Conservation (phyloP, 2,797 vertebrate species). For the Austrolebias charrua region DNA sequence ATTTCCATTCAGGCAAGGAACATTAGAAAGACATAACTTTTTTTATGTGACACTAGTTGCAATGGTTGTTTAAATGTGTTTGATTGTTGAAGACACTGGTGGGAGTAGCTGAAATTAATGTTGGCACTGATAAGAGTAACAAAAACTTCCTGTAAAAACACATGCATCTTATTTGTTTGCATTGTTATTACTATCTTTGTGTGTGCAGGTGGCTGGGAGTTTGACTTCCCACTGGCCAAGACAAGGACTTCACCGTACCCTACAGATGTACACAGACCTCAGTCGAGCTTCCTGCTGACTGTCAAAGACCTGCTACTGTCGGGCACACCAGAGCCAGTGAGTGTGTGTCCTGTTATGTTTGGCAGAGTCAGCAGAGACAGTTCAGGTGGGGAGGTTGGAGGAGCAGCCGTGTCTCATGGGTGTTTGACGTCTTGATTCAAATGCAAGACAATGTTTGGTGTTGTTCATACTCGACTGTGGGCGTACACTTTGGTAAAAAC, state of each 20-base stretch:
- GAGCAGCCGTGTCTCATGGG: not conserved
- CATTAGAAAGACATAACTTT: too few species aligned
- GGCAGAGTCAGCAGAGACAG: conserved; percentile 5
- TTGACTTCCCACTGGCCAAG: conserved; percentile 48
- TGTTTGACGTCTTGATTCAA: conserved; percentile 14
- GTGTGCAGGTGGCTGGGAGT: conserved; percentile 73
- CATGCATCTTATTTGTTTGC: too few species aligned
- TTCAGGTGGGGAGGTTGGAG: not conserved
- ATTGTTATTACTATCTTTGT: not conserved
- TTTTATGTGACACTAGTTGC: too few species aligned
- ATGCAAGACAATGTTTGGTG: conserved; percentile 10
- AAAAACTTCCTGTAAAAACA: too few species aligned
- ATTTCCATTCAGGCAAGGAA: too few species aligned
- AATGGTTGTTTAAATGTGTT: too few species aligned
- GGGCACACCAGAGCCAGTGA: conserved; percentile 82
- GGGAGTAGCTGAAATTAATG: too few species aligned
- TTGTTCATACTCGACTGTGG: conserved; percentile 8
- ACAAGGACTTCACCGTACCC: conserved; percentile 44
- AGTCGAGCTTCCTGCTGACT: conserved; percentile 77
- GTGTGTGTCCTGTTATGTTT: conserved; percentile 46
- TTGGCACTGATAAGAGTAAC: too few species aligned
- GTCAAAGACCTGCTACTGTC: conserved; percentile 94
- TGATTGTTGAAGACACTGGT: too few species aligned
- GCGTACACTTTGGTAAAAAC: conserved; percentile 6
- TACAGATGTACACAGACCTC: conserved; percentile 50